Conservation (phyloP, 2,113 vertebrate genomes). For the Pao palembangensis region DNA sequence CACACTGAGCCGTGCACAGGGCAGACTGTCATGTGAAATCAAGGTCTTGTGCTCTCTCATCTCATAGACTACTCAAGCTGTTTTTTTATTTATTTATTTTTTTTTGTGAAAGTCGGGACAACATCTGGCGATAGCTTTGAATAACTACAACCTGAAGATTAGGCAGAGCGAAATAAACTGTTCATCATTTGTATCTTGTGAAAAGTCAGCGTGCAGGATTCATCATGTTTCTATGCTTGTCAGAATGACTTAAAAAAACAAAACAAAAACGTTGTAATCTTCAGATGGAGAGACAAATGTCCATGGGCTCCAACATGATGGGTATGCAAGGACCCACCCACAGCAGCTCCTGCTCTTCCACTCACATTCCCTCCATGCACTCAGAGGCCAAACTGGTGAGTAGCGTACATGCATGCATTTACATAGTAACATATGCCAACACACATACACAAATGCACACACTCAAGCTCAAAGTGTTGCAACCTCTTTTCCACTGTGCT, state of each 20-base stretch:
- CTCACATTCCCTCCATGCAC: constrained; percentile 95
- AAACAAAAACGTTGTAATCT: constrained; percentile 32
- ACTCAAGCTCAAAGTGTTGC: constrained; percentile 49
- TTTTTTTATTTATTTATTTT: constrained; percentile 1
- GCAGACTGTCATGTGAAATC: constrained; percentile 61
- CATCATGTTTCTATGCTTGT: constrained; percentile 3
- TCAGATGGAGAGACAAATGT: constrained; percentile 99
- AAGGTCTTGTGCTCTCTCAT: constrained; percentile 48
- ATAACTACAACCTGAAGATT: neutral
- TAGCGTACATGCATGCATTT: constrained; percentile 42
- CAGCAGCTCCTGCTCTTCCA: constrained; percentile 89
- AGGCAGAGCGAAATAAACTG: no score
- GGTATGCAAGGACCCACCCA: constrained; percentile 93
- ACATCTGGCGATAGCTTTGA: neutral
- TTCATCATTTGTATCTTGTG: neutral
- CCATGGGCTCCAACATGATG: constrained; percentile 98
- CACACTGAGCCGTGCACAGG: constrained; percentile 58
- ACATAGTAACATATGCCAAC: constrained; percentile 33
- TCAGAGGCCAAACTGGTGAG: constrained; percentile 98
- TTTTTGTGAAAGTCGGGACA: constrained; percentile 14
- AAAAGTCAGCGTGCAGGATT: neutral
- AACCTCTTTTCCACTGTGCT: constrained; percentile 66
- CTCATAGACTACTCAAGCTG: constrained; percentile 14
- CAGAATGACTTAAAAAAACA: constrained; percentile 23
- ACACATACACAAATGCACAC: constrained; percentile 24